A percentile compares a stretch with the other conserved stretches of the same genome.
phyloP scores from a whole-genome alignment of 2,888 invertebrate genomes.

The Blastobasis adustella region DNA sequence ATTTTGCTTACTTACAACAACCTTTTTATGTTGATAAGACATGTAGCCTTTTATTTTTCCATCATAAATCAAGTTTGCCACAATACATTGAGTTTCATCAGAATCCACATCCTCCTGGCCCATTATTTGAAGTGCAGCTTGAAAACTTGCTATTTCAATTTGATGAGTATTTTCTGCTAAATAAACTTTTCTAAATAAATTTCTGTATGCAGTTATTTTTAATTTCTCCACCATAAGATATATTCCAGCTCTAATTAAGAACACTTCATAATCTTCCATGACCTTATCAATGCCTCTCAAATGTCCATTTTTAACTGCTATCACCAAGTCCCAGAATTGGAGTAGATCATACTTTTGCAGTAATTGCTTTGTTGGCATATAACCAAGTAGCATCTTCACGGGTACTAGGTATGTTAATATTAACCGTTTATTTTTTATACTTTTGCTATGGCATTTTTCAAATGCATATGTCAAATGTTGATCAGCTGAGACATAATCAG shows the following conservation, averaged over 20 bases:
- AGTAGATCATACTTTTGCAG: constrained; percentile 92
- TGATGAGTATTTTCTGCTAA: constrained; percentile 86
- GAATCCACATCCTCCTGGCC: constrained; percentile 90
- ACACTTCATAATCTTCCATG: constrained; percentile 89
- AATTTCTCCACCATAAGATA: constrained; percentile 97
- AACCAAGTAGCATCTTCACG: constrained; percentile 97
- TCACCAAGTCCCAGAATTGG: constrained; percentile 92
- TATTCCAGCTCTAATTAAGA: constrained; percentile 97
- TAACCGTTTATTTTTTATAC: constrained; percentile 89
- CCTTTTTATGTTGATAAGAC: constrained; percentile 96
- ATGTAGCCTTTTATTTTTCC: constrained; percentile 99
- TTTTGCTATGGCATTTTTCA: constrained; percentile 87
- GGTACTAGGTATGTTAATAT: constrained; percentile 97
- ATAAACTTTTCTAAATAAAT: constrained; percentile 95
- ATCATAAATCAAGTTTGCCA: constrained; percentile 96
- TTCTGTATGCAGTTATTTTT: constrained; percentile 95
- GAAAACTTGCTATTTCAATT: constrained; percentile 89
- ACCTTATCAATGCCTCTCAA: constrained; percentile 87
- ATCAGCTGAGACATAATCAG: constrained; percentile 95
- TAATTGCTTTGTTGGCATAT: constrained; percentile 89
- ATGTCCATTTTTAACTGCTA: constrained; percentile 93
- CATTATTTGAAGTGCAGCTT: constrained; percentile 86
- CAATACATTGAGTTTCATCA: constrained; percentile 96
- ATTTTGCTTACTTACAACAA: constrained; percentile 97
- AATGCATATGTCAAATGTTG: constrained; percentile 95